These are phyloP conservation scores for Drosophila birchii DNA, from an alignment of 2,888 invertebrate species.

Conservation along the genomic window DNA sequence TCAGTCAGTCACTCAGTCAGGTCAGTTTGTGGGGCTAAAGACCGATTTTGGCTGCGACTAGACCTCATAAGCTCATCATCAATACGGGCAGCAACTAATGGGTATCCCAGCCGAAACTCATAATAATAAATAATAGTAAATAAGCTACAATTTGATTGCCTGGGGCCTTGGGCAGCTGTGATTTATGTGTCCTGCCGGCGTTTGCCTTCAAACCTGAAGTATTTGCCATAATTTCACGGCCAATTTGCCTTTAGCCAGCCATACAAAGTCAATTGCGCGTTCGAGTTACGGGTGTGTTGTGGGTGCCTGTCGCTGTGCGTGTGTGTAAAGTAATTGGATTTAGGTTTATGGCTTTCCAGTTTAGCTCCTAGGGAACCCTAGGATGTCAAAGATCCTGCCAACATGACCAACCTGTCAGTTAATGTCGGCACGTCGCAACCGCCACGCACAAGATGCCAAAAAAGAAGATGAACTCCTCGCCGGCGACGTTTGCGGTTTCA, in stretches of 20 bases:
- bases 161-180: conserved; percentile 39
- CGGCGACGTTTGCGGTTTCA: conserved; percentile 58
- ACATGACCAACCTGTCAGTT: conserved; percentile 18
- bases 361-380: not conserved
- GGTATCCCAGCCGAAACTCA: conserved; percentile 14
- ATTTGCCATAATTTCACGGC: conserved; percentile 77
- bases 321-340: conserved; percentile 66
- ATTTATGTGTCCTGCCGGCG: conserved; percentile 53
- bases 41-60: conserved; percentile 18
- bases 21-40: conserved; percentile 20
- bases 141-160: conserved; percentile 30
- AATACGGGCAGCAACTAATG: conserved; percentile 52
- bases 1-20: conserved; percentile 11
- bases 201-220: conserved; percentile 45
- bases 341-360: conserved; percentile 25
- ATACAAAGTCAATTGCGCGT: conserved; percentile 74
- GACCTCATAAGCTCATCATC: conserved; percentile 63
- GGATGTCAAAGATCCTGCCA: not conserved
- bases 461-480: conserved; percentile 32
- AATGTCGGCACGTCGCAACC: conserved; percentile 16
- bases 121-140: conserved; percentile 49
- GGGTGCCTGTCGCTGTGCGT: not conserved
- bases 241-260: conserved; percentile 69
- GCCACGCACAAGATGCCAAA: conserved; percentile 19
- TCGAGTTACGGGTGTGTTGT: conserved; percentile 1